phyloP scores from a whole-genome alignment of 2,888 invertebrate genomes.

The Cinara cedri region DNA sequence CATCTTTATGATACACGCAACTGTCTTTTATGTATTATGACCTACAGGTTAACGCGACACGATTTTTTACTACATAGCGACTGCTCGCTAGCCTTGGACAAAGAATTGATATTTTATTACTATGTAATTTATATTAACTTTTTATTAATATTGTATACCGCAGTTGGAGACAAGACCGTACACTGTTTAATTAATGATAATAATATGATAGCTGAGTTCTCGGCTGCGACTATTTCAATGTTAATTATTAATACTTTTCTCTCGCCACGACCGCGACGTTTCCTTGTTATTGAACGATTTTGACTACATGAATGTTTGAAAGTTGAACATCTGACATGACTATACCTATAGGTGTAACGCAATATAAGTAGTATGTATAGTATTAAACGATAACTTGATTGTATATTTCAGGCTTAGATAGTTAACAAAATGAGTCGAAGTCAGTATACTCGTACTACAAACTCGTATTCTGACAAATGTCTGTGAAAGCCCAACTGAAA shows the following conservation, averaged over 20 bases:
- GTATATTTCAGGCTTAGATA: too few relatives aligned
- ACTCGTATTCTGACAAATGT: too few relatives aligned
- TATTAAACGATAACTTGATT: too few relatives aligned
- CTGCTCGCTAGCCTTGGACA: constrained; percentile 24
- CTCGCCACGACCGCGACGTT: too few relatives aligned
- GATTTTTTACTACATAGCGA: background rate
- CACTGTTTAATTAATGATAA: constrained; percentile 13
- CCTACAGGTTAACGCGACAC: constrained; percentile 8
- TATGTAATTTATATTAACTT: constrained; percentile 20
- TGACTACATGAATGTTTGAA: too few relatives aligned
- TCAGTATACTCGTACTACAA: too few relatives aligned
- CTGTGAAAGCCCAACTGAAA: too few relatives aligned
- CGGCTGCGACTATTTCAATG: constrained; percentile 2
- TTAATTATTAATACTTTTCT: background rate
- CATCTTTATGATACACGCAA: constrained; percentile 20
- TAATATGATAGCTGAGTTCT: background rate
- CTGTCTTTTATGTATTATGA: constrained; percentile 12
- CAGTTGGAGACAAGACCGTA: constrained; percentile 18
- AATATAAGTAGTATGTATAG: too few relatives aligned
- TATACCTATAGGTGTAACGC: too few relatives aligned
- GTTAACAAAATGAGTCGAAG: too few relatives aligned
- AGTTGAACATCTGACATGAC: too few relatives aligned
- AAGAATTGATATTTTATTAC: background rate
- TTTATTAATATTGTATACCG: too few relatives aligned
- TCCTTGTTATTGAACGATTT: background rate